Percentiles rank a stretch among this genome's conserved stretches.
Conservation (phyloP, 2,888 invertebrate genomes). For the Eupithecia abbreviata region DNA sequence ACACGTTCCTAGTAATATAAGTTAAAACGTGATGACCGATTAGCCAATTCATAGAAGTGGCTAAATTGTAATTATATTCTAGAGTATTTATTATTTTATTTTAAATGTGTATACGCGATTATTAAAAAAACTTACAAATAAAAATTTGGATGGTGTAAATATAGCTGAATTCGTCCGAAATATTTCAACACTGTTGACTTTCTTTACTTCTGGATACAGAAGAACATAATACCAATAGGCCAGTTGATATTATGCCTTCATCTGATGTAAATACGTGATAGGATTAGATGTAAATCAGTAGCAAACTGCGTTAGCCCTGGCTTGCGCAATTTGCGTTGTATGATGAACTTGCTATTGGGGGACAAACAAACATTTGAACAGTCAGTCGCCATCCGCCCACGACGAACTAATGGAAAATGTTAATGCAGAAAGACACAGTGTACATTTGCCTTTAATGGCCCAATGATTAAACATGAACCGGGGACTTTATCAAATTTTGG, state of each 20-base stretch:
- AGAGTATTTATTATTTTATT: too few species aligned
- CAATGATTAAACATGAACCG: conserved; percentile 80
- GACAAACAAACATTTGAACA: conserved; percentile 59
- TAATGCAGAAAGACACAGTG: conserved; percentile 68
- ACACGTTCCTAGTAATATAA: too few species aligned
- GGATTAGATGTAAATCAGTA: not conserved
- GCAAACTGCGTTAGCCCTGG: not conserved
- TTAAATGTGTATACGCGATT: too few species aligned
- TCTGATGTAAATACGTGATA: not conserved
- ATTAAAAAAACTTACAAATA: too few species aligned
- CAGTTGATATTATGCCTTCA: not conserved
- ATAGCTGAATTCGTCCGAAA: too few species aligned
- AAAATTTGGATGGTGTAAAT: too few species aligned
- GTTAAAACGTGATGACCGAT: too few species aligned
- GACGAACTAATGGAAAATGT: conserved; percentile 70
- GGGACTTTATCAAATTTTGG: conserved; percentile 82
- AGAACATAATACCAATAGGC: too few species aligned
- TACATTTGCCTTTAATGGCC: conserved; percentile 69
- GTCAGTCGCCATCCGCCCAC: conserved; percentile 56
- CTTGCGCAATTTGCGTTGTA: conserved; percentile 23
- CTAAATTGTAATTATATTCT: too few species aligned
- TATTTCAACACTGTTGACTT: not conserved
- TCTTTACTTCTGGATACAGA: too few species aligned
- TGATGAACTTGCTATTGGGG: conserved; percentile 46
- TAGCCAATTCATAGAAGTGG: too few species aligned